Evolutionary conservation across 2,888 invertebrate genomes (phyloP).

Genomic region (Synanthedon formicaeformis): DNA sequence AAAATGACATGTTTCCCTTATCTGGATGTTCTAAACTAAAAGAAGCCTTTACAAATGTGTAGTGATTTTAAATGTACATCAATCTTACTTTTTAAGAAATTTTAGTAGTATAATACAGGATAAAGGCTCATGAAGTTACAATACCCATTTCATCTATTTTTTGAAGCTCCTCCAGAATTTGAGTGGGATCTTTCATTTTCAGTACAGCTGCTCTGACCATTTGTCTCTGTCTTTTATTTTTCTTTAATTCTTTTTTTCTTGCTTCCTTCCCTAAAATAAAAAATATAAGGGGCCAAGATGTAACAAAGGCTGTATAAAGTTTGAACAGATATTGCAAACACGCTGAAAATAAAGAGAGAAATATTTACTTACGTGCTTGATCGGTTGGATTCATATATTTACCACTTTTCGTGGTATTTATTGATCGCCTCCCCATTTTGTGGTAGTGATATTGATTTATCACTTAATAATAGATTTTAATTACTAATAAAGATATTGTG

Average conservation of each 20-base stretch:
- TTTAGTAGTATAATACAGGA: too few species aligned
- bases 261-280: constrained; percentile 88
- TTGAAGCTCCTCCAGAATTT: constrained; percentile 95
- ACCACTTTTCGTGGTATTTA: constrained; percentile 99
- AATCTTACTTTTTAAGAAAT: too few species aligned
- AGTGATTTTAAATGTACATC: too few species aligned
- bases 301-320: neutral
- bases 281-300: neutral
- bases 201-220: constrained; percentile 96
- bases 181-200: constrained; percentile 97
- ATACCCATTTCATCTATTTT: constrained; percentile 98
- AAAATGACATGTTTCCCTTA: too few species aligned
- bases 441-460: neutral
- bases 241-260: constrained; percentile 95
- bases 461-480: too few species aligned
- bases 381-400: constrained; percentile 99
- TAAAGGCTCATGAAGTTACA: neutral
- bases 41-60: too few species aligned
- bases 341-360: neutral
- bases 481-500: too few species aligned
- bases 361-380: constrained; percentile 89
- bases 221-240: constrained; percentile 97
- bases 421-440: constrained; percentile 94
- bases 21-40: too few species aligned
- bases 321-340: neutral